Evolutionary conservation across 2,888 invertebrate genomes (phyloP).

Genomic region (Amiota communis): DNA sequence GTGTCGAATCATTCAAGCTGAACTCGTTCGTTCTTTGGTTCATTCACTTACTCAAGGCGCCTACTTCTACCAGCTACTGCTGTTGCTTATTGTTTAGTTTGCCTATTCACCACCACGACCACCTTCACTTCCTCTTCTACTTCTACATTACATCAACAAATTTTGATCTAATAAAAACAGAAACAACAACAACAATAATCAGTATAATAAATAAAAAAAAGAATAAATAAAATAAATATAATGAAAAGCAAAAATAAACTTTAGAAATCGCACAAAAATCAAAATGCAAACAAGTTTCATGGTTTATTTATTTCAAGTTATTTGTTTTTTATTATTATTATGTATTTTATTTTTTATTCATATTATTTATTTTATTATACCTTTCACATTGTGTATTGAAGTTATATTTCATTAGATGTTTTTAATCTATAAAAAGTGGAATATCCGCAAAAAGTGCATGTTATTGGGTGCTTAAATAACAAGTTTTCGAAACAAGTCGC

Average conservation of each 20-base stretch:
- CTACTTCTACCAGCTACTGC: too few species aligned
- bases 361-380: too few species aligned
- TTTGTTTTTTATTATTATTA: slow-evolving; percentile 2
- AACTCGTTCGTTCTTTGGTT: neutral
- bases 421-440: too few species aligned
- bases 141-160: neutral
- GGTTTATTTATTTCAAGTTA: slow-evolving; percentile 19
- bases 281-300: slow-evolving; percentile 21
- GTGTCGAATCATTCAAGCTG: neutral
- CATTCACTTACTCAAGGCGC: too few species aligned
- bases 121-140: neutral
- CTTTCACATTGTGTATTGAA: too few species aligned
- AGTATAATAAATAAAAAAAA: slow-evolving; percentile 11
- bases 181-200: neutral
- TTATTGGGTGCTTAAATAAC: too few species aligned
- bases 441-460: too few species aligned
- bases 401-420: too few species aligned
- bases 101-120: too few species aligned
- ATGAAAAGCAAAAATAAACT: neutral
- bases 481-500: too few species aligned
- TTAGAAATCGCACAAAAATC: slow-evolving; percentile 17
- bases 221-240: neutral
- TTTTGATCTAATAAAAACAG: neutral
- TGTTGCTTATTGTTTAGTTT: too few species aligned
- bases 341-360: neutral